Evolutionary conservation across 1,140 invertebrate species (phyloP).

Genomic region (Macrocentrus cingulum): DNA sequence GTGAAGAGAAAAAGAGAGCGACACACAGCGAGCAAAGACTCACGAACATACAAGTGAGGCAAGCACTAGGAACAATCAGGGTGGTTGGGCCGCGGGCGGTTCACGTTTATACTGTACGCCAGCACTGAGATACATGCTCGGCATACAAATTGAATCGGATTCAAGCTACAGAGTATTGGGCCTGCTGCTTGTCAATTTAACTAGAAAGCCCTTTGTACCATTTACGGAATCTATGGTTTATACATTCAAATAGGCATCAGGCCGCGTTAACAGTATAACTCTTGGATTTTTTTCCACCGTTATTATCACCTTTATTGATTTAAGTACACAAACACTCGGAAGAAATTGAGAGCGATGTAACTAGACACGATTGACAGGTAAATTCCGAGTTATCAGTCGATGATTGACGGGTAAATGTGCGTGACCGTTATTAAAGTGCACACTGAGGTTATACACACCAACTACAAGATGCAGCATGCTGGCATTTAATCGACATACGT

Average conservation of each 20-base stretch:
- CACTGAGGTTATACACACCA: no score
- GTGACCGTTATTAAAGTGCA: no score
- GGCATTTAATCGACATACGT: conserved; percentile 8
- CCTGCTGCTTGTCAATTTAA: no score
- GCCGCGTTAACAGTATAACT: conserved; percentile 1
- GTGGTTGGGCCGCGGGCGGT: conserved; percentile 14
- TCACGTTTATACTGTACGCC: conserved; percentile 23
- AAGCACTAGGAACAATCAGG: conserved; percentile 35
- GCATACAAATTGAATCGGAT: conserved; percentile 46
- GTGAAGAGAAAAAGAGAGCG: conserved; percentile 9
- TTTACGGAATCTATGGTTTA: conserved; percentile 44
- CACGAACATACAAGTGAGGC: conserved; percentile 13
- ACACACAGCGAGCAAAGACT: background rate
- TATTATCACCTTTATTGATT: no score
- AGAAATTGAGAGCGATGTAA: no score
- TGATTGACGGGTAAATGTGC: no score
- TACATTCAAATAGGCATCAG: conserved; percentile 29
- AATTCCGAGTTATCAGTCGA: no score
- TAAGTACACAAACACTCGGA: no score
- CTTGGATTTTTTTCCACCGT: background rate
- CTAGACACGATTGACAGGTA: no score
- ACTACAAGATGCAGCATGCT: no score
- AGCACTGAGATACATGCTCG: conserved; percentile 34
- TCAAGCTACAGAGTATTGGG: conserved; percentile 27
- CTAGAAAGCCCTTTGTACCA: conserved; percentile 27